Conservation (phyloP, 2,888 invertebrate genomes). For the Psylliodes chrysocephalus region DNA sequence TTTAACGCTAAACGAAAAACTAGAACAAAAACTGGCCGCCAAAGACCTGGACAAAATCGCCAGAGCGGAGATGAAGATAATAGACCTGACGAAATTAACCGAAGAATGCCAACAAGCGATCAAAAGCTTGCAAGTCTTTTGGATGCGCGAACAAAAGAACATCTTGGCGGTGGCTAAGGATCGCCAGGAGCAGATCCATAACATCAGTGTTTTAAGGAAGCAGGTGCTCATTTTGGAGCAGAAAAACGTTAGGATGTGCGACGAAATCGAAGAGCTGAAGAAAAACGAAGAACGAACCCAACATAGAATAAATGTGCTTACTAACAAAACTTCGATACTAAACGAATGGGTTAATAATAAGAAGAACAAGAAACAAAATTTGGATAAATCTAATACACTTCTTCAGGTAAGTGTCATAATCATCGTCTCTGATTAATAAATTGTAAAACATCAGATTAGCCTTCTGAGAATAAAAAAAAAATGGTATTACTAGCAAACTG, state of each 20-base stretch:
- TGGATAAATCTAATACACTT: constrained; percentile 69
- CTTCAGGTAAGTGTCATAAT: constrained; percentile 51
- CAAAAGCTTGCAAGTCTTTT: constrained; percentile 75
- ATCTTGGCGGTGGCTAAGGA: constrained; percentile 76
- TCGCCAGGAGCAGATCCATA: constrained; percentile 73
- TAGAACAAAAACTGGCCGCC: constrained; percentile 65
- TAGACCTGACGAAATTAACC: constrained; percentile 74
- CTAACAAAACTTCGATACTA: constrained; percentile 70
- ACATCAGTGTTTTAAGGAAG: constrained; percentile 77
- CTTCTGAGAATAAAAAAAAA: no score
- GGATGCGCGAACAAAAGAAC: constrained; percentile 81
- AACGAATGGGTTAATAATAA: constrained; percentile 70
- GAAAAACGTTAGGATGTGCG: constrained; percentile 76
- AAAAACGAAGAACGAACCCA: constrained; percentile 69
- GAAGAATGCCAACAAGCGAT: constrained; percentile 71
- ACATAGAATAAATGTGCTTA: constrained; percentile 70
- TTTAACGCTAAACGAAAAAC: constrained; percentile 66
- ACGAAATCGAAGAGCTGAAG: constrained; percentile 70
- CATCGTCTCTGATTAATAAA: no score
- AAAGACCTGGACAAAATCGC: constrained; percentile 65
- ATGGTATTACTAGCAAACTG: no score
- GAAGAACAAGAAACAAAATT: constrained; percentile 65
- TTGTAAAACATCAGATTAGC: no score
- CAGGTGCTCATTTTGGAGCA: constrained; percentile 77
- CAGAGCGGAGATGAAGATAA: constrained; percentile 73